Conservation (phyloP, 2,888 invertebrate species). For the Oscheius myriophilus region DNA sequence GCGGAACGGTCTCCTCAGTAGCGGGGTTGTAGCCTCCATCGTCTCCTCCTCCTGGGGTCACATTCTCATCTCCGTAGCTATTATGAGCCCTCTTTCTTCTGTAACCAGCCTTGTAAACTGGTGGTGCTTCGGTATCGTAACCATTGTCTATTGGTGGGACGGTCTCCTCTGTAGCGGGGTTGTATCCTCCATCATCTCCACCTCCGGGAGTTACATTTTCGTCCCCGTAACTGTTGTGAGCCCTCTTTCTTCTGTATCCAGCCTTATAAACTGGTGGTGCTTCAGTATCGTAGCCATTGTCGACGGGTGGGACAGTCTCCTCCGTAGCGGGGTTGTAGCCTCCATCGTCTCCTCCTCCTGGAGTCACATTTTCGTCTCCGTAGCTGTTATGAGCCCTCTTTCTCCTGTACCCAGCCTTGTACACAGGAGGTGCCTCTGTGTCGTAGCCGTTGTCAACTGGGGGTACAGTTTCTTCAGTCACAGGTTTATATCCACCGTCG, state of each 20-base stretch:
- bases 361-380: conserved; percentile 42
- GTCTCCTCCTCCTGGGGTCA: background rate
- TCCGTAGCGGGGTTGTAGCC: background rate
- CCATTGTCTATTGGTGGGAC: conserved; percentile 20
- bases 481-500: background rate
- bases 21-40: background rate
- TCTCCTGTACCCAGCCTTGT: conserved; percentile 5
- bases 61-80: conserved; percentile 3
- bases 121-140: conserved; percentile 22
- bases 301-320: conserved; percentile 16
- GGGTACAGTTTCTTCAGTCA: background rate
- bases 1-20: conserved; percentile 3
- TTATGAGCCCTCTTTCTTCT: too few species aligned
- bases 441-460: background rate
- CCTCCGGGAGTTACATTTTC: conserved; percentile 6
- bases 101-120: conserved; percentile 13
- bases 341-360: conserved; percentile 1
- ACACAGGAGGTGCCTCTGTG: background rate
- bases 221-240: conserved; percentile 12
- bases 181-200: background rate
- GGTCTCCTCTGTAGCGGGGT: conserved; percentile 9
- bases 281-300: conserved; percentile 26
- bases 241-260: conserved; percentile 10
- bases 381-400: conserved; percentile 30
- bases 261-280: conserved; percentile 10